Evolutionary conservation across 2,113 vertebrate genomes (phyloP), one percentile per base, ranked within the genome.

Genomic region (Microtus richardsoni): DNA sequence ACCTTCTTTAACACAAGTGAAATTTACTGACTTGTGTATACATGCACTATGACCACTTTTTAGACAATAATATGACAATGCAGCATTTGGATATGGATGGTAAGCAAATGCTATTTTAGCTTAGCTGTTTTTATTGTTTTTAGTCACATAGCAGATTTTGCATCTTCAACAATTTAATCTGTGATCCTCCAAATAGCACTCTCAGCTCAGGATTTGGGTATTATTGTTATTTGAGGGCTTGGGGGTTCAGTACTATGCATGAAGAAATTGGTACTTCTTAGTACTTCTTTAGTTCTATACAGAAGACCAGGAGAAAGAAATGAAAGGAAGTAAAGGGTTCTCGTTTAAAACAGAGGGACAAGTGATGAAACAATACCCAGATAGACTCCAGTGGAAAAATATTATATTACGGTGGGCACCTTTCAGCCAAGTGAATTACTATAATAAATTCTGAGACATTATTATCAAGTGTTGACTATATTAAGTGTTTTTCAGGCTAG

Each of bases 281-380:
- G 19, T 7, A 58, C 58, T 58, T 58, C 58, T 58, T 58, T 58
- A 58, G 58, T 58, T 21, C 58, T 58, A 58, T 21, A 21, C 62
- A 86, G 7, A 22, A 91, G 30, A 52, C 21, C 13, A 84, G 87
- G 58, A 26, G 28, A 60, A 91, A 79, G 62, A 7, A 87, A 88
- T 80, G 47, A 70, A 88, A 92, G 44, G 14, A 22, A 73, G 21
- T 73, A 22, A 71, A 24, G 3, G 22, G 17, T 60, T 7, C 41
- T 93, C 95, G 47, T 54, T 79, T 88, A 73, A 93, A 95, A 36
- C 24, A 83, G 39, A 86, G 49, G 66, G 54, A 52, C 12, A 91
- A 86, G 22, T 68, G 49, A 52, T 39, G n/a, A 91, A 93, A 68
- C n/a, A 13, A 83, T 47, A 21, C 41, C 28, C 28, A 78, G 86